Evolutionary conservation across 1,140 invertebrate species (phyloP), one percentile per base, ranked within the genome.

Genomic region (Hetaerina americana): DNA sequence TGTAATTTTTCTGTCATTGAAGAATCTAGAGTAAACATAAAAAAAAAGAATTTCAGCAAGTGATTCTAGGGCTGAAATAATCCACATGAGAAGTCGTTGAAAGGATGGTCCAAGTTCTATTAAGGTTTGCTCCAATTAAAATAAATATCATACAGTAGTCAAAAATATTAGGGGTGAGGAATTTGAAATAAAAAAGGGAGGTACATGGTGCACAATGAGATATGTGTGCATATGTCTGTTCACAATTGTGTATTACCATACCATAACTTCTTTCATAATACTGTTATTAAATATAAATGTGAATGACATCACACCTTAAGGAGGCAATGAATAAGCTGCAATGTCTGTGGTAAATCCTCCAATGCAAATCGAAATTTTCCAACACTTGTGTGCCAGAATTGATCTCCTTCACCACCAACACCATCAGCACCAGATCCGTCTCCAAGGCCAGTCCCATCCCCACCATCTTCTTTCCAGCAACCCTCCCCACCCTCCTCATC

Each of bases 291-390:
- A 15, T 29, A 29, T 49, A 1, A 70, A 29, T 70, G 5, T 15
- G 8, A 70, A 70, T 29, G 29, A 78, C n/a, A 29, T 71, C 76
- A 76, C 82, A 95, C 94, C 85, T 93, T 92, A 10, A 98, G 79
- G 5, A 98, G 80, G 78, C 93, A 90, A 80, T 96, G 90, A 75
- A 97, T 93, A 68, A 97, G 92, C 79, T 97, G 95, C 67, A 99
- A 81, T 72, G 96, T 90, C 73, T 95, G 88, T 0, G 96, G 96
- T 75, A 99, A 83, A 77, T 95, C 90, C n/a, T 95, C 91, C 18
- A 98, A 88, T 67, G 85, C 87, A 81, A 97, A 96, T 77, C 92
- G 89, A 78, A 97, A 97, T 79, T 95, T 94, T 27, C 95, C 95
- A 66, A 94, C 87, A 5, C 92, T 93, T 0, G 94, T 97, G 72